These are phyloP conservation scores for Corapipo altera DNA, from an alignment of 2,113 vertebrate genomes.

Conservation along the genomic window DNA sequence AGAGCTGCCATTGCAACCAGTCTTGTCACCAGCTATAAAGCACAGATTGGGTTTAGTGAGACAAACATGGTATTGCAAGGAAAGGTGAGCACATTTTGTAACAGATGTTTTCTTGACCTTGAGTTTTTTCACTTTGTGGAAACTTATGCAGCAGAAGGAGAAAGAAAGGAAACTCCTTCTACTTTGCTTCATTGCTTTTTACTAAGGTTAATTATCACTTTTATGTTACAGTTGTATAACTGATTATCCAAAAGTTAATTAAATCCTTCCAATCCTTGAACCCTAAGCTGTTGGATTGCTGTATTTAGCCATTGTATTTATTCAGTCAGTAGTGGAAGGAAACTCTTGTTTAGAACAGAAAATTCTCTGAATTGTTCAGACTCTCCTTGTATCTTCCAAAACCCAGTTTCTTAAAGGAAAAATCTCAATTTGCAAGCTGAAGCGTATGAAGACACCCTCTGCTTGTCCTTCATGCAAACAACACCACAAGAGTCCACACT, in stretches of 20 bases:
- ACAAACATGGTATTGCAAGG: background rate
- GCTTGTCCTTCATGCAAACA: background rate
- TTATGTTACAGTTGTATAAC: background rate
- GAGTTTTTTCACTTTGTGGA: background rate
- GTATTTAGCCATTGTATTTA: slow-evolving; percentile 26
- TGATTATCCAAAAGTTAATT: background rate
- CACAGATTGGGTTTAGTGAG: background rate
- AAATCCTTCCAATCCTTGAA: background rate
- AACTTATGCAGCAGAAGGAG: background rate
- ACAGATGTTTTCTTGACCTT: background rate
- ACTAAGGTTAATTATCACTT: slow-evolving; percentile 1
- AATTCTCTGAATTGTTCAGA: background rate
- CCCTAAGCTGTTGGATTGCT: background rate
- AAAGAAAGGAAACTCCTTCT: background rate
- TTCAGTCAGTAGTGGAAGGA: background rate
- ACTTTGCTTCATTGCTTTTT: background rate
- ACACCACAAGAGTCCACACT: background rate
- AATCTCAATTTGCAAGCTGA: background rate
- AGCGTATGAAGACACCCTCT: background rate
- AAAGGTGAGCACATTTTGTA: background rate
- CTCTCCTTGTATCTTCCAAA: background rate
- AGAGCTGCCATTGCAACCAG: background rate
- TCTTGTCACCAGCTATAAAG: background rate
- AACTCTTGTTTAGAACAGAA: background rate
- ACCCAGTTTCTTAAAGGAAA: background rate